Evolutionary conservation across 1,140 invertebrate species (phyloP).

Genomic region (Musca domestica): DNA sequence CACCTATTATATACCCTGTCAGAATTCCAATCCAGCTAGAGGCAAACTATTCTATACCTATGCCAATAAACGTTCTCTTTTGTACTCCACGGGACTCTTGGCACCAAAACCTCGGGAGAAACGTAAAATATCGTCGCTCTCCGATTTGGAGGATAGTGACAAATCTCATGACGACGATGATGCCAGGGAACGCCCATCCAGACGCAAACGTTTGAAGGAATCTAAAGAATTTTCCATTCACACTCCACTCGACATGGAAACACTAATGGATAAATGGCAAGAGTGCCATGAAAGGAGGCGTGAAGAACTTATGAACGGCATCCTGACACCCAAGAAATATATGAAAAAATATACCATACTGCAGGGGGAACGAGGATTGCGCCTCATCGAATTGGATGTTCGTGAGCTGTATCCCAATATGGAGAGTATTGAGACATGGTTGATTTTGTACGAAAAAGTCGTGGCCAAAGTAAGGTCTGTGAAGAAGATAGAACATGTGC

Average conservation of each 20-base stretch:
- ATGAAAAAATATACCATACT: slow-evolving; percentile 3
- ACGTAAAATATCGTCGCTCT: too few relatives aligned
- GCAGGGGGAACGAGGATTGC: not conserved
- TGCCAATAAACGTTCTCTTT: not conserved
- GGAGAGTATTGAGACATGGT: not conserved
- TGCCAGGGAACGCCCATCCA: too few relatives aligned
- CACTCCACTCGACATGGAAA: not conserved
- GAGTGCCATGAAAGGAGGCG: not conserved
- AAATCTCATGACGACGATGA: too few relatives aligned
- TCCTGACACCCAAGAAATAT: not conserved
- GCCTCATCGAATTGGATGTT: slow-evolving; percentile 1
- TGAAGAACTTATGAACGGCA: not conserved
- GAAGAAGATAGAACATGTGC: not conserved
- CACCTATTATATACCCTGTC: slow-evolving; percentile 3
- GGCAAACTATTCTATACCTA: slow-evolving; percentile 11
- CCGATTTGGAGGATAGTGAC: too few relatives aligned
- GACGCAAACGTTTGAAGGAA: not conserved
- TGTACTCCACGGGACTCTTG: not conserved
- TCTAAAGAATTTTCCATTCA: not conserved
- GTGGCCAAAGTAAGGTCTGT: not conserved
- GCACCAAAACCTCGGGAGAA: too few relatives aligned
- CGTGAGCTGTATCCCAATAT: not conserved
- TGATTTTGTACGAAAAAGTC: not conserved
- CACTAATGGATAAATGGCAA: slow-evolving; percentile 3
- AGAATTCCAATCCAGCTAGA: not conserved